Conservation (phyloP, 2,113 vertebrate genomes). For the Calonectris borealis region DNA sequence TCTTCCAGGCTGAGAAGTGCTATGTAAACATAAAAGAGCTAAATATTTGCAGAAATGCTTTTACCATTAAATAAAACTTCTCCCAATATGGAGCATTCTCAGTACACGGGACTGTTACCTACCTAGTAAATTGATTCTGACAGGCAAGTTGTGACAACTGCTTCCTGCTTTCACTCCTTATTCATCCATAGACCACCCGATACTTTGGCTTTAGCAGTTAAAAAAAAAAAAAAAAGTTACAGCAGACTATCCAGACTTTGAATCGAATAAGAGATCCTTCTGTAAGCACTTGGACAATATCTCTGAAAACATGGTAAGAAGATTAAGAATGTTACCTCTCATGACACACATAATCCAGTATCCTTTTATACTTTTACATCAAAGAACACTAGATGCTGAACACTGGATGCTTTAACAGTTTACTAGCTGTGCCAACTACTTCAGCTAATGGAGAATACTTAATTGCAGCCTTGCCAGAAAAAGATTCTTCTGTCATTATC, state of each 20-base stretch:
- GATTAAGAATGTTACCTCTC: conserved; percentile 34
- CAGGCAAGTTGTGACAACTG: neutral
- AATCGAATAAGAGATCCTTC: neutral
- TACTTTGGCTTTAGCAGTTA: neutral
- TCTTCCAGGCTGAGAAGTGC: neutral
- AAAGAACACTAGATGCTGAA: neutral
- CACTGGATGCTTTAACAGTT: neutral
- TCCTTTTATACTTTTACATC: conserved; percentile 16
- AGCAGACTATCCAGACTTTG: neutral
- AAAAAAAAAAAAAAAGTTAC: neutral
- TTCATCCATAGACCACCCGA: neutral
- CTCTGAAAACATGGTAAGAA: conserved; percentile 30
- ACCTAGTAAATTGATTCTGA: conserved; percentile 17
- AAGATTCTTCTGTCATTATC: neutral
- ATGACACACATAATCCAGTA: conserved; percentile 8
- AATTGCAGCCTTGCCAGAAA: neutral
- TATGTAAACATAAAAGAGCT: conserved; percentile 2
- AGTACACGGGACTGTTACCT: neutral
- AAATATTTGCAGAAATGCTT: conserved; percentile 5
- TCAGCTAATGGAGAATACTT: neutral
- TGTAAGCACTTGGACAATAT: neutral
- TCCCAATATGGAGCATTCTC: neutral
- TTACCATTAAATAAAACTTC: neutral
- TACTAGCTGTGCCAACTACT: neutral
- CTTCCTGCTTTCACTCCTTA: conserved; percentile 47